Evolutionary conservation across 2,888 invertebrate genomes (phyloP).

Genomic region (Amphipoea lucens): DNA sequence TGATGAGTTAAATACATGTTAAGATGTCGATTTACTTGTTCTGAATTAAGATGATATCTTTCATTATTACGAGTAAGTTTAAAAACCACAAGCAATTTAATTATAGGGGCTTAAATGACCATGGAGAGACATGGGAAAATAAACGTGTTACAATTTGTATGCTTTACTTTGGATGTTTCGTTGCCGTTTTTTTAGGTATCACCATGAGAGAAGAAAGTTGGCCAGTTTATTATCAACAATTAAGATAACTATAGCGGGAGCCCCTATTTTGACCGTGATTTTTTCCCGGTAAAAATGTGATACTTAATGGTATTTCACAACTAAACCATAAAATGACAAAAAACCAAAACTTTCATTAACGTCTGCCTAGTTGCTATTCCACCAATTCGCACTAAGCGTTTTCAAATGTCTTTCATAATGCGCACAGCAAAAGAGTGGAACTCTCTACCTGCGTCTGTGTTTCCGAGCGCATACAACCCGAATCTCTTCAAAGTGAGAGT

Average conservation of each 20-base stretch:
- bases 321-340: not conserved
- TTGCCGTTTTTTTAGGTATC: not conserved
- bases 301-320: not conserved
- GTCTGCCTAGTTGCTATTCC: no score
- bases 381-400: no score
- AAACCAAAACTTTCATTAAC: not conserved
- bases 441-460: no score
- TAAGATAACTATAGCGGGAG: no score
- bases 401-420: no score
- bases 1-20: slow-evolving; percentile 61
- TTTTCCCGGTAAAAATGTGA: not conserved
- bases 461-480: no score
- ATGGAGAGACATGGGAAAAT: not conserved
- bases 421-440: no score
- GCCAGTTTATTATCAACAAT: not conserved
- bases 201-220: not conserved
- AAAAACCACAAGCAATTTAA: slow-evolving; percentile 25
- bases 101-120: slow-evolving; percentile 5
- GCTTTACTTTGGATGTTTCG: not conserved
- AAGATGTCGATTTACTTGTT: slow-evolving; percentile 50
- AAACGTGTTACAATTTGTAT: not conserved
- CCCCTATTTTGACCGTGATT: not conserved
- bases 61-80: slow-evolving; percentile 25
- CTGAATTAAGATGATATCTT: slow-evolving; percentile 34
- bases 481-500: no score